phyloP scores from a whole-genome alignment of 2,888 invertebrate genomes.

The Mesochorus sp. region DNA sequence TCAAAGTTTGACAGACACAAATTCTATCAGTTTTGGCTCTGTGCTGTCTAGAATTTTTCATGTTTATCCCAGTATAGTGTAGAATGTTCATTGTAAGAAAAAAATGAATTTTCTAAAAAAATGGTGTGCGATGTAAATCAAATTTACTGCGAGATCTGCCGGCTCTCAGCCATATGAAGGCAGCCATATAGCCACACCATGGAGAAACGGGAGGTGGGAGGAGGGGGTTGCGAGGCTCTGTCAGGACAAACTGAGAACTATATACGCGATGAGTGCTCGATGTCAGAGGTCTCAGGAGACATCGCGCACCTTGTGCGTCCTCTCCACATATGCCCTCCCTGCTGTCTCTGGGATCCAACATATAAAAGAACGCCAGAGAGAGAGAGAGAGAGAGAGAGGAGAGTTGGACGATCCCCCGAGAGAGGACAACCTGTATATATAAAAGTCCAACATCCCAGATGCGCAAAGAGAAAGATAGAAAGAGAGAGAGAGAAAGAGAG shows the following conservation, averaged over 20 bases:
- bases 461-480: too few relatives aligned
- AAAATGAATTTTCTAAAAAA: constrained; percentile 1
- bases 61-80: neutral
- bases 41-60: neutral
- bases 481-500: too few relatives aligned
- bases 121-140: constrained; percentile 4
- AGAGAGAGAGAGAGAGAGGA: constrained; percentile 11
- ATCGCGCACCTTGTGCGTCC: constrained; percentile 28
- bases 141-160: neutral
- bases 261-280: constrained; percentile 9
- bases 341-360: neutral
- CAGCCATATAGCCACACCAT: constrained; percentile 20
- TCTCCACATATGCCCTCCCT: neutral
- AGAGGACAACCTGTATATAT: constrained; percentile 55
- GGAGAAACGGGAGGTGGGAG: too few relatives aligned
- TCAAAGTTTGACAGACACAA: neutral
- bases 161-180: neutral
- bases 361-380: neutral
- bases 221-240: constrained; percentile 1
- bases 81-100: neutral
- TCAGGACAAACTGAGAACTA: constrained; percentile 8
- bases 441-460: constrained; percentile 75
- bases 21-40: neutral
- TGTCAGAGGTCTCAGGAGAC: constrained; percentile 29
- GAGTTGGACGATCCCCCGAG: neutral